A percentile compares a stretch with the other conserved stretches of the same genome.
These are phyloP conservation scores for Chaenocephalus aceratus DNA, from an alignment of 2,113 vertebrate genomes.

Conservation along the genomic window DNA sequence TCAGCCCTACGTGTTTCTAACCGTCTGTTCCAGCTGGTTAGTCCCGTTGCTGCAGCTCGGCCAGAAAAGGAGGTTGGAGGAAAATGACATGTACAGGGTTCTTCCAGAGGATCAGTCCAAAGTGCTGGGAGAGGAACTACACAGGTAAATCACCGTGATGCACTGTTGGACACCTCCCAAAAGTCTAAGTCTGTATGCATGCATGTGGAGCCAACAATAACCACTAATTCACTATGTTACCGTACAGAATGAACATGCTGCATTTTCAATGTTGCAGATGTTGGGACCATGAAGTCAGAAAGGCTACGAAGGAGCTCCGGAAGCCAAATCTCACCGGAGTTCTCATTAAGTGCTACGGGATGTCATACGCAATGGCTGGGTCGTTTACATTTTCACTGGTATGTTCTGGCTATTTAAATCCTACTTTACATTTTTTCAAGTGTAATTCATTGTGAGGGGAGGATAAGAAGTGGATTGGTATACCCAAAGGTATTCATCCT, in stretches of 20 bases:
- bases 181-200: background rate
- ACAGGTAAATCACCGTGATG: slow-evolving; percentile 80
- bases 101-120: slow-evolving; percentile 89
- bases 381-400: slow-evolving; percentile 90
- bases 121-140: slow-evolving; percentile 88
- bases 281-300: slow-evolving; percentile 91
- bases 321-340: slow-evolving; percentile 88
- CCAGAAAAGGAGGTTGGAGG: slow-evolving; percentile 88
- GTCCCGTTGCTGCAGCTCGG: slow-evolving; percentile 90
- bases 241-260: background rate
- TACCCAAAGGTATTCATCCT: background rate
- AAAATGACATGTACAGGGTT: slow-evolving; percentile 91
- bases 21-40: slow-evolving; percentile 87
- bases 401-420: slow-evolving; percentile 29
- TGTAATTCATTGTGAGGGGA: background rate
- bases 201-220: too few species aligned
- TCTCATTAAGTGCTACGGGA: slow-evolving; percentile 91
- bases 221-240: background rate
- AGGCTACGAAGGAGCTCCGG: slow-evolving; percentile 84
- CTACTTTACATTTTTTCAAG: background rate
- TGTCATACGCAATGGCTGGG: slow-evolving; percentile 87
- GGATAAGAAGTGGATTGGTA: background rate
- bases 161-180: background rate
- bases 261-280: slow-evolving; percentile 31
- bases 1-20: background rate